Conservation (phyloP, 2,888 invertebrate genomes). For the Reticulitermes lucifugus region DNA sequence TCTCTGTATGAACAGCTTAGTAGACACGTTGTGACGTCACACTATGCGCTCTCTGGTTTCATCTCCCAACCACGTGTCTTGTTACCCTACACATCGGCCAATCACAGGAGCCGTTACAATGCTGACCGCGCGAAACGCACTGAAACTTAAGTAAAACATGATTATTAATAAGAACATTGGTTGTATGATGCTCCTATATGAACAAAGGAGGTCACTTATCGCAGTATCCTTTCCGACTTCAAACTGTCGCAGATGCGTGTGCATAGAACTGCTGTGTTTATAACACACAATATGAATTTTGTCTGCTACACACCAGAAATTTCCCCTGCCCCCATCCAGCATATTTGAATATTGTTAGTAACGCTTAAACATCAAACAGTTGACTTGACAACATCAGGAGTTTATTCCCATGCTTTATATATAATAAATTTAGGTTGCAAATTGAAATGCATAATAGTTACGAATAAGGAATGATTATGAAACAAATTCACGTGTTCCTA, state of each 20-base stretch:
- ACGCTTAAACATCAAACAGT: too few species aligned
- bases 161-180: not conserved
- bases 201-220: not conserved
- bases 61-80: conserved; percentile 1
- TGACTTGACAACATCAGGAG: too few species aligned
- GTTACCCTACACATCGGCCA: not conserved
- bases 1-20: not conserved
- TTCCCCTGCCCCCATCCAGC: too few species aligned
- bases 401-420: too few species aligned
- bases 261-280: too few species aligned
- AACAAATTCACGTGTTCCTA: too few species aligned
- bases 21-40: conserved; percentile 3
- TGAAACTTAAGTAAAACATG: conserved; percentile 40
- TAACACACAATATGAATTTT: too few species aligned
- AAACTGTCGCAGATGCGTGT: not conserved
- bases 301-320: too few species aligned
- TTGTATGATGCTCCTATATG: not conserved
- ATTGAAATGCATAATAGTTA: too few species aligned
- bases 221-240: not conserved
- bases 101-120: not conserved
- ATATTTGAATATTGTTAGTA: too few species aligned
- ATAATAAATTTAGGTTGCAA: too few species aligned
- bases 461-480: too few species aligned
- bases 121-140: conserved; percentile 46
- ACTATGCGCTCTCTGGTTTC: not conserved